Evolutionary conservation across 2,113 vertebrate genomes (phyloP).

Genomic region (Myocastor coypus): DNA sequence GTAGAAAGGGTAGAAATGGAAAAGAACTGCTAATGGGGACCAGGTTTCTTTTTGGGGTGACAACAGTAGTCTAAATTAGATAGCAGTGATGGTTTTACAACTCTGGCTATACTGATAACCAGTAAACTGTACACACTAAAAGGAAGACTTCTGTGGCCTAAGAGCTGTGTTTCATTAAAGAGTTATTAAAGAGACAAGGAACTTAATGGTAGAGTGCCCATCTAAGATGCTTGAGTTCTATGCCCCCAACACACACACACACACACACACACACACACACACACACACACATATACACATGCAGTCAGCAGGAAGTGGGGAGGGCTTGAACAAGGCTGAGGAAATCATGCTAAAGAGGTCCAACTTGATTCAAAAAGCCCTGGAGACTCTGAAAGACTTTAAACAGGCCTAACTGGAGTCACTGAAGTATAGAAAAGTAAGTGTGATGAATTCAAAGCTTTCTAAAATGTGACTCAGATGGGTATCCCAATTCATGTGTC

Average conservation of each 20-base stretch:
- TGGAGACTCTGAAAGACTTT: neutral
- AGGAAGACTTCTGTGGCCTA: neutral
- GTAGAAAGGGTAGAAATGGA: neutral
- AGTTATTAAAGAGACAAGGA: neutral
- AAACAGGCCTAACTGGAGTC: neutral
- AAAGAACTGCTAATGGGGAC: neutral
- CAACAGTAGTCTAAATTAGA: neutral
- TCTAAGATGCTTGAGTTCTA: neutral
- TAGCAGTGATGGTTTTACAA: neutral
- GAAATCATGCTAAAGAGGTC: neutral
- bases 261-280: neutral
- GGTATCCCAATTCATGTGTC: neutral
- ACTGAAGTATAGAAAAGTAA: neutral
- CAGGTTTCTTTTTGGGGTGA: neutral
- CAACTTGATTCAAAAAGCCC: neutral
- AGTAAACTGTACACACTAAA: neutral
- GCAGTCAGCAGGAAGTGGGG: no score
- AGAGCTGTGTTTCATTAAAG: neutral
- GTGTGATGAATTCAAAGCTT: neutral
- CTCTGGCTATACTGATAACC: neutral
- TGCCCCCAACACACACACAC: neutral
- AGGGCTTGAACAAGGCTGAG: neutral
- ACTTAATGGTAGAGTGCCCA: neutral
- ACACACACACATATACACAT: no score
- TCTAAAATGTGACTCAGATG: neutral